Base-by-base conservation (phyloP, 2,113 vertebrate genomes). In the Todiramphus chloris region DNA sequence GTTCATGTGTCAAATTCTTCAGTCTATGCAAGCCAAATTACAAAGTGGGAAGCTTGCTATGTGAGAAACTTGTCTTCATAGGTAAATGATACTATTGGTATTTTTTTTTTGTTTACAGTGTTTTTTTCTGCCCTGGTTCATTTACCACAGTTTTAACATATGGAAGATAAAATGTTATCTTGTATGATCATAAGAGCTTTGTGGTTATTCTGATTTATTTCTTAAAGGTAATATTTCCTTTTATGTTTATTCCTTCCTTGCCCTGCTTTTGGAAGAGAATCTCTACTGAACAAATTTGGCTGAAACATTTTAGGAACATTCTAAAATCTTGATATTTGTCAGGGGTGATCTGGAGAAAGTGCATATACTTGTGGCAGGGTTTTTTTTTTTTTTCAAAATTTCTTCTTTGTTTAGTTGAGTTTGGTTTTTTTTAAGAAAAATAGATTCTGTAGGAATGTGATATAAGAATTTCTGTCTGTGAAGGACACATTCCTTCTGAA, bases 331-430 rank as follows among this genome's bases (percentile, higher is more conserved):
- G 6, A 35, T 27, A 2, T 60, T 58, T 44, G 13, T 4, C 20
- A 70, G 13, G 11, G 2, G 0, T 46, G 9, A 7, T 2, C 2
- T 69, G 13, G 14, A 30, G 51, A 53, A 78, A 69, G 21, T 67
- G 14, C 13, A 33, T 73, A 9, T 20, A 39, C 3, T 10, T 79
- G 10, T 31, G 46, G 2, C 48, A 13, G 16, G 8, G 13, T 1
- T 0, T 9, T 0, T 9, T 33, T 0, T 9, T 33, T 41, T 41
- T 6, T 75, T 55, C 10, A 11, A 43, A 3, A 25, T 79, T 30
- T 55, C 3, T 30, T 68, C 11, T 43, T 51, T 55, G n/a, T 24
- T 50, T 24, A 19, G 21, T 50, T 50, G 48, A 12, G 20, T 50
- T 50, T 18, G 17, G 17, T 18, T 46, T 46, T 44, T 46, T 46